Percentiles rank a stretch among this genome's conserved stretches.
Conservation (phyloP, 2,888 invertebrate genomes). For the Gortyna flavago region DNA sequence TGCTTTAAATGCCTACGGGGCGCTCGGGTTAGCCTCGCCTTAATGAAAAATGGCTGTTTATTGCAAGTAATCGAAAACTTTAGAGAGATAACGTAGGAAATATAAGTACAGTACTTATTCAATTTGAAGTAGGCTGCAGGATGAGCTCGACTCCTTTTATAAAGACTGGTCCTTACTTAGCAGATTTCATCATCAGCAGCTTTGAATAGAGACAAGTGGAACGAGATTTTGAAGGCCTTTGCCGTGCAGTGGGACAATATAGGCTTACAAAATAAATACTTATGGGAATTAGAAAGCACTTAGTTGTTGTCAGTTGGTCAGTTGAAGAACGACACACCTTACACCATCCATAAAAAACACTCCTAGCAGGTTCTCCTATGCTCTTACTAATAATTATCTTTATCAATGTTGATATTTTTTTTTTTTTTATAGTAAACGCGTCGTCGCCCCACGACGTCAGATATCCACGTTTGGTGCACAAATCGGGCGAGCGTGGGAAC, state of each 20-base stretch:
- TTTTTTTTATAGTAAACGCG: background rate
- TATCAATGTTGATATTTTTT: slow-evolving; percentile 22
- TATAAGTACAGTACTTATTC: background rate
- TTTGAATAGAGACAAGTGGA: background rate
- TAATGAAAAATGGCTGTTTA: background rate
- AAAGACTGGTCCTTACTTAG: background rate
- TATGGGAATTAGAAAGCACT: background rate
- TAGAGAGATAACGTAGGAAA: background rate
- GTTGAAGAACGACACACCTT: too few species aligned
- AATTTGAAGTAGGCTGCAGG: background rate
- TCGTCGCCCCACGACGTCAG: slow-evolving; percentile 18
- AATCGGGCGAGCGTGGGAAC: slow-evolving; percentile 44
- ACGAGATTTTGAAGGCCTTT: background rate
- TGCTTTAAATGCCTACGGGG: too few species aligned
- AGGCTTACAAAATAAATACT: slow-evolving; percentile 1
- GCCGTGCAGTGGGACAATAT: background rate
- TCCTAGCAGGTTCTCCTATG: background rate
- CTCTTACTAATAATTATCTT: slow-evolving; percentile 24
- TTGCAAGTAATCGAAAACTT: background rate
- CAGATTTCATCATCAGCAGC: too few species aligned
- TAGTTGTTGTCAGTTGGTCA: background rate
- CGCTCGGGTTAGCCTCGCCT: too few species aligned
- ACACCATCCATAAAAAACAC: background rate
- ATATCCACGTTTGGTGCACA: slow-evolving; percentile 1
- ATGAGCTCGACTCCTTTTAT: background rate